Percentiles rank a stretch among this genome's conserved stretches.
phyloP scores from a whole-genome alignment of 1,140 invertebrate genomes.

The Drosophila grimshawi region DNA sequence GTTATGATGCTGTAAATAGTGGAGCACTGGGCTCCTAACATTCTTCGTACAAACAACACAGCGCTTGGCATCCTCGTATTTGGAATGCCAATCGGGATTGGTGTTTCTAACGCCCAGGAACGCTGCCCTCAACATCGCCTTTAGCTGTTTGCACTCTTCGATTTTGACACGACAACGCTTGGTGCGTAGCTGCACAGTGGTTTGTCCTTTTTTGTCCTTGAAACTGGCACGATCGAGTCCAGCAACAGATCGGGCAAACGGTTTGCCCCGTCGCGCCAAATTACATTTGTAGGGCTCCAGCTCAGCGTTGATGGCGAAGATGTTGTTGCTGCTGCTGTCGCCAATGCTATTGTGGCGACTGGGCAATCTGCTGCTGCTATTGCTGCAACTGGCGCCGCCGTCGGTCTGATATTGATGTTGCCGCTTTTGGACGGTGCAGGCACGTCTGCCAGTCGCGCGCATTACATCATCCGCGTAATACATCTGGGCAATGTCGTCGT shows the following conservation, averaged over 20 bases:
- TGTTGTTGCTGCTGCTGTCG: not conserved
- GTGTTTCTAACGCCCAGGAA: slow-evolving; percentile 1
- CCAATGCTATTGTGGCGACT: slow-evolving; percentile 3
- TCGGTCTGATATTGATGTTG: not conserved
- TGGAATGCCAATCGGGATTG: slow-evolving; percentile 52
- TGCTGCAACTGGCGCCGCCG: not conserved
- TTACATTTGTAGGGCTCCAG: slow-evolving; percentile 38
- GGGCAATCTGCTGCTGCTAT: not conserved
- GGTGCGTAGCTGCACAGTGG: too few species aligned
- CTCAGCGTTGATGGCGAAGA: not conserved
- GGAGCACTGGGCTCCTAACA: slow-evolving; percentile 79
- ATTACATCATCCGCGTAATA: slow-evolving; percentile 86
- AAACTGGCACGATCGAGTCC: slow-evolving; percentile 18
- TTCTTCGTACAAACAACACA: slow-evolving; percentile 85
- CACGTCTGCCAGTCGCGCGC: slow-evolving; percentile 85
- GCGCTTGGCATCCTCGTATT: slow-evolving; percentile 3
- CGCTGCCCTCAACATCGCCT: not conserved
- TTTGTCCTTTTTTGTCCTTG: not conserved
- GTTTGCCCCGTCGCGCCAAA: slow-evolving; percentile 54
- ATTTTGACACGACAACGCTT: slow-evolving; percentile 5
- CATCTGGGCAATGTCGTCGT: slow-evolving; percentile 86
- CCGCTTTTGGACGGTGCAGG: slow-evolving; percentile 69
- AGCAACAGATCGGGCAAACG: not conserved
- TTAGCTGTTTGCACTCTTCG: not conserved
- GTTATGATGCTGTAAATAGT: slow-evolving; percentile 86